Evolutionary conservation across 2,888 invertebrate genomes (phyloP), one percentile per base, ranked within the genome.

Genomic region (Steinernema scapterisci): DNA sequence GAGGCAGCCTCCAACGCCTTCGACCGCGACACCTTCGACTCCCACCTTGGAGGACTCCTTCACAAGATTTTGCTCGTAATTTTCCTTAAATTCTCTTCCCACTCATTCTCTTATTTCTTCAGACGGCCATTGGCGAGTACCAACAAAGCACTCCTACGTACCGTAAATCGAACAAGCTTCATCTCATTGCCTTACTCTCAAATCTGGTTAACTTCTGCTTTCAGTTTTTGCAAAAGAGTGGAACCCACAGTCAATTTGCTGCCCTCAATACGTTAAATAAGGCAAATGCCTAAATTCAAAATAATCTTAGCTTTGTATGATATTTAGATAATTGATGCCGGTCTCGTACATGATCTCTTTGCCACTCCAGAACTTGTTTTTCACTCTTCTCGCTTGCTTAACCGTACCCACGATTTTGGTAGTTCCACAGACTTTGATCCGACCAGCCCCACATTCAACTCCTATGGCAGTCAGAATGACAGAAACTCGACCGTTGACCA

Each of bases 221-320:
- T 73, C 89, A 90, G 77, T 89, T 91, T 77, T 88, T 90, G 43
- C 84, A 91, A 76, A 89, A 90, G 78, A 91, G 91, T 38, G 90
- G 91, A 5, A 91, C 91, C 81, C 90, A 90, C 74, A 88, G 91
- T 21, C 91, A 91, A 84, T 91, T 91, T 88, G 91, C 91, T 0
- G 91, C 91, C 3, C 89, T 92, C 83, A 89, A 89, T 80, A 90
- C 91, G 74, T 89, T 91, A 79, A 92, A 92, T 87, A 90, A 90
- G 86, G 89, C 31, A 48, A 23, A 1, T 21, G 9, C 13, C 19
- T 11, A 19, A 45, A 73, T n/a, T 54, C 73, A 38, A 43, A 52
- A 76, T 43, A 16, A 9, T 44, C 51, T 9, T 43, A 23, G 9
- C 23, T 27, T 23, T 6, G 23, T 38, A 6, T 38, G 38, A 6